phyloP scores from a whole-genome alignment of 2,113 vertebrate species.

The Chunga burmeisteri region DNA sequence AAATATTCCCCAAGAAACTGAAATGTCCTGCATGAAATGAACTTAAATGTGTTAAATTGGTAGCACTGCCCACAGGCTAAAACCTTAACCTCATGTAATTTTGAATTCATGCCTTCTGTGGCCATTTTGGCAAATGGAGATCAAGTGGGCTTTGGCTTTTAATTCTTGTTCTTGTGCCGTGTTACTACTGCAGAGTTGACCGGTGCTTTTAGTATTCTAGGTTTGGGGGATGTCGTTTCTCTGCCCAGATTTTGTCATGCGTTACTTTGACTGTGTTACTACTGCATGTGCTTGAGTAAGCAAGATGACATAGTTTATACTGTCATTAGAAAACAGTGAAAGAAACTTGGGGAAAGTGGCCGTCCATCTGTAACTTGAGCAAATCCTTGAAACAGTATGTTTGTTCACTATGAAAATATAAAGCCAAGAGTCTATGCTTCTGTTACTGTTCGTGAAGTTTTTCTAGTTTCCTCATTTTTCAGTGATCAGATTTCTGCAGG shows the following conservation, averaged over 20 bases:
- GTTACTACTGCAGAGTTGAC: background rate
- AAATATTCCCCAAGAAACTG: no score
- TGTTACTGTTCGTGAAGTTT: background rate
- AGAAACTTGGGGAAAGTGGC: background rate
- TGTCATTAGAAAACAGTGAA: background rate
- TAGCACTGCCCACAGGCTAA: background rate
- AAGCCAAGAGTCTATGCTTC: background rate
- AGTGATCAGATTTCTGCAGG: background rate
- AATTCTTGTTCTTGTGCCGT: background rate
- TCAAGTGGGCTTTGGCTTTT: background rate
- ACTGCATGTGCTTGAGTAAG: background rate
- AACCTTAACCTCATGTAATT: accelerated
- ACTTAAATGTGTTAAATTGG: background rate
- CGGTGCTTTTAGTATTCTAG: background rate
- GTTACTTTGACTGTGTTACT: background rate
- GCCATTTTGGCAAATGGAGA: background rate
- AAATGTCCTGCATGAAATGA: accelerated
- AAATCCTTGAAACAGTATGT: background rate
- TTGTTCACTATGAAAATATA: background rate
- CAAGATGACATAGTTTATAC: background rate
- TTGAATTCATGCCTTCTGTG: accelerated
- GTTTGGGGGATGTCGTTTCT: background rate
- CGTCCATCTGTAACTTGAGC: background rate
- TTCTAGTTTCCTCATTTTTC: background rate
- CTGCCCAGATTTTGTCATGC: background rate